Conservation (phyloP, 2,888 invertebrate genomes). For the Polymixis flavicincta region DNA sequence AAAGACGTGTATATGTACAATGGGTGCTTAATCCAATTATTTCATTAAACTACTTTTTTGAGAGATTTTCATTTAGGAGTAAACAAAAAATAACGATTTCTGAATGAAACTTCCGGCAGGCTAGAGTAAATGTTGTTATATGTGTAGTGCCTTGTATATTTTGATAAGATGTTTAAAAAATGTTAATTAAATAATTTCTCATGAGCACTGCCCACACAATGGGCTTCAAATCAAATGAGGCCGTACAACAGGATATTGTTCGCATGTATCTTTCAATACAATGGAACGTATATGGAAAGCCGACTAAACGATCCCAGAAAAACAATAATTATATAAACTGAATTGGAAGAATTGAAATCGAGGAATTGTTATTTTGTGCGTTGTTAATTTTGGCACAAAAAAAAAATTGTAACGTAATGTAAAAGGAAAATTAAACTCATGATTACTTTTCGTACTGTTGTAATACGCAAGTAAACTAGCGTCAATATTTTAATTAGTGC, state of each 20-base stretch:
- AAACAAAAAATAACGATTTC: not conserved
- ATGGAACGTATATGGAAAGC: conserved; percentile 17
- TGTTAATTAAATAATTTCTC: conserved; percentile 21
- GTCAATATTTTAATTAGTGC: not conserved
- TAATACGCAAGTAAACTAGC: not conserved
- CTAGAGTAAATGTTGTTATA: not conserved
- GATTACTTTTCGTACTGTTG: not conserved
- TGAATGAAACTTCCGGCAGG: too few relatives aligned
- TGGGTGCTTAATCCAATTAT: too few relatives aligned
- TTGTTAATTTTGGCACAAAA: not conserved
- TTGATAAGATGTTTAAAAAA: conserved; percentile 1
- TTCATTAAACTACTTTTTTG: not conserved
- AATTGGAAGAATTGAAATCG: not conserved
- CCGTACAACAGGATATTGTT: conserved; percentile 40
- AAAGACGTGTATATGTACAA: not conserved
- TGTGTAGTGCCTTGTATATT: conserved; percentile 2
- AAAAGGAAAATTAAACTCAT: not conserved
- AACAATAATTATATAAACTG: not conserved
- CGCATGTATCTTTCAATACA: conserved; percentile 26
- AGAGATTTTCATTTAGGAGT: not conserved
- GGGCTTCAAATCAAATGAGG: conserved; percentile 55
- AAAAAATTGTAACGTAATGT: not conserved
- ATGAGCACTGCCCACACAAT: conserved; percentile 20
- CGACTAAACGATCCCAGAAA: conserved; percentile 12
- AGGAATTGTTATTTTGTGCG: not conserved